Conservation (phyloP, 2,797 vertebrate genomes). For the Poeciliopsis infans region DNA sequence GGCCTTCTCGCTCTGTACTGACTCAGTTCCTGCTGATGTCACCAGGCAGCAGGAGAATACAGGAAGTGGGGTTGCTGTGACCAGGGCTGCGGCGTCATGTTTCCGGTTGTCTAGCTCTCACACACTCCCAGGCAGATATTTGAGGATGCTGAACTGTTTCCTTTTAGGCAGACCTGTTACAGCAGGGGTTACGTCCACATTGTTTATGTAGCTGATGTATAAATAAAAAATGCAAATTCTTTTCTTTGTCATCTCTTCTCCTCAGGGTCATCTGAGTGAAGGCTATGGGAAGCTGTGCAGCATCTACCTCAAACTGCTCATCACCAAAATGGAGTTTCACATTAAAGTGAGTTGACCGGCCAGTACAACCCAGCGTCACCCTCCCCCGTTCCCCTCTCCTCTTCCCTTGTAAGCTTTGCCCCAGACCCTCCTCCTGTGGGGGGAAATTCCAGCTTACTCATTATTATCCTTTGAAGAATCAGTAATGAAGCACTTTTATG, state of each 20-base stretch:
- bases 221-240: background rate
- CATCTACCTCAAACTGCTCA: slow-evolving; percentile 99
- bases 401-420: slow-evolving; percentile 59
- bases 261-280: slow-evolving; percentile 95
- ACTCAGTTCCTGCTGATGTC: slow-evolving; percentile 57
- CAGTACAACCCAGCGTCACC: slow-evolving; percentile 51
- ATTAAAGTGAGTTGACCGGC: slow-evolving; percentile 88
- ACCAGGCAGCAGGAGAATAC: slow-evolving; percentile 40
- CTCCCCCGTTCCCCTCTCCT: slow-evolving; percentile 37
- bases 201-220: slow-evolving; percentile 3
- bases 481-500: slow-evolving; percentile 59
- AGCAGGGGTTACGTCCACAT: background rate
- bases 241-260: slow-evolving; percentile 11
- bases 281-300: slow-evolving; percentile 98
- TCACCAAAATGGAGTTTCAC: slow-evolving; percentile 99
- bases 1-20: slow-evolving; percentile 11
- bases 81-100: slow-evolving; percentile 22
- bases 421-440: slow-evolving; percentile 41
- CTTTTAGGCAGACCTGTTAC: background rate
- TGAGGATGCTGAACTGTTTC: slow-evolving; percentile 29
- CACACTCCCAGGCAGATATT: slow-evolving; percentile 15
- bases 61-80: slow-evolving; percentile 61
- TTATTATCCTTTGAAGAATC: slow-evolving; percentile 64
- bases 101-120: slow-evolving; percentile 67
- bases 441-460: slow-evolving; percentile 46